A percentile compares a stretch with the other conserved stretches of the same genome.
Conservation (phyloP, 2,888 invertebrate species). For the Isoperla grammatica region DNA sequence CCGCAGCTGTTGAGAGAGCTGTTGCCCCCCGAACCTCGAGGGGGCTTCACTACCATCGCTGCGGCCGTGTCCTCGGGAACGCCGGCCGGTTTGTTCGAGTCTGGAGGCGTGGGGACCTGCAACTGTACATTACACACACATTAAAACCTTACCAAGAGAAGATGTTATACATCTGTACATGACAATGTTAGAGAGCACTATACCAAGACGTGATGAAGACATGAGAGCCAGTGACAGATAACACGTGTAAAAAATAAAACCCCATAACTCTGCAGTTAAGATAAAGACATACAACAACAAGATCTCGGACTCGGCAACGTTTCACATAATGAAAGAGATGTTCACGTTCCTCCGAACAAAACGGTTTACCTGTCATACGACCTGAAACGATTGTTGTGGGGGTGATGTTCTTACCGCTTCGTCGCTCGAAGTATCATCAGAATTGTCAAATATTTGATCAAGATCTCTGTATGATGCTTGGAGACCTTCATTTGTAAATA, state of each 20-base stretch:
- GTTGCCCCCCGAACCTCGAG: constrained; percentile 35
- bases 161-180: too few relatives aligned
- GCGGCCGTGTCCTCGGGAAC: constrained; percentile 41
- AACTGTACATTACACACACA: constrained; percentile 9
- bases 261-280: background rate
- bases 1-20: constrained; percentile 30
- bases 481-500: constrained; percentile 84
- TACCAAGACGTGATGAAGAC: constrained; percentile 4
- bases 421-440: constrained; percentile 83
- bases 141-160: too few relatives aligned
- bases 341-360: background rate
- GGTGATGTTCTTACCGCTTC: constrained; percentile 65
- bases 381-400: too few relatives aligned
- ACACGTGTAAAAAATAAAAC: background rate
- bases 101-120: constrained; percentile 78
- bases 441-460: constrained; percentile 91
- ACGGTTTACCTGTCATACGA: background rate
- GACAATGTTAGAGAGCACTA: too few relatives aligned
- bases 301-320: background rate
- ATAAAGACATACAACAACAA: background rate
- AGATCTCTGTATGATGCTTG: constrained; percentile 85
- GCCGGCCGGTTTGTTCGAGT: constrained; percentile 68
- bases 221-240: constrained; percentile 13
- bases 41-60: constrained; percentile 40
- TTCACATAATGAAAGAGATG: background rate